Base-by-base conservation (phyloP, 2,888 invertebrate genomes). In the Caenorhabditis zanzibari region DNA sequence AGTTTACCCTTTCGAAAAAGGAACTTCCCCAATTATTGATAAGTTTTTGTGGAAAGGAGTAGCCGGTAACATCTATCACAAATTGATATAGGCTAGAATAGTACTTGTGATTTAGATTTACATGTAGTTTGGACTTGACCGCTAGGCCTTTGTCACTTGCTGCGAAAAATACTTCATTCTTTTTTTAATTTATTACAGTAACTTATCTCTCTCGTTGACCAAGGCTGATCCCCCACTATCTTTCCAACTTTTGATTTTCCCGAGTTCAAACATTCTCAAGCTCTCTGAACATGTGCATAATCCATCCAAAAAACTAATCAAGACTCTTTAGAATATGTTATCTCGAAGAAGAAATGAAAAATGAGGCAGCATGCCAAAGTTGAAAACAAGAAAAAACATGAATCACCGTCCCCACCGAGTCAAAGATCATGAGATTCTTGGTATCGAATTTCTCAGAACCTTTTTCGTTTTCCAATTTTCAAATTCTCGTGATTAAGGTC, bases 311-410 rank as follows among this genome's bases (percentile, higher is more conserved):
- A 47, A 47, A 47, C 19, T 47, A 47, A 47, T 47, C 47, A 47
- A 19, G 47, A n/a, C 19, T 19, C n/a, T 47, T 19, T 47, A 47
- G 47, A 47, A 47, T 47, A 6, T 47, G 19, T 47, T 19, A 47
- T 47, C 47, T n/a, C 47, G 10, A 47, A n/a, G n/a, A n/a, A n/a
- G 32, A 32, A 32, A 32, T 32, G 32, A 32, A 12, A 38, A 38
- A 38, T 38, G 38, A 38, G 38, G 38, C 38, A 38, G 10, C 7
- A 10, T 6, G 10, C 38, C 7, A 38, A 38, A 38, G 19, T 6
- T 47, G 47, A 47, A 47, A n/a, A n/a, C 47, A 47, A n/a, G 7
- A n/a, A 47, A 47, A 19, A n/a, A n/a, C 44, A 47, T 47, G 47
- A 47, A 47, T 47, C 47, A 47, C 38, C 38, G 6, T n/a, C n/a